Evolutionary conservation across 2,113 vertebrate genomes (phyloP).

Genomic region (Camelus bactrianus): DNA sequence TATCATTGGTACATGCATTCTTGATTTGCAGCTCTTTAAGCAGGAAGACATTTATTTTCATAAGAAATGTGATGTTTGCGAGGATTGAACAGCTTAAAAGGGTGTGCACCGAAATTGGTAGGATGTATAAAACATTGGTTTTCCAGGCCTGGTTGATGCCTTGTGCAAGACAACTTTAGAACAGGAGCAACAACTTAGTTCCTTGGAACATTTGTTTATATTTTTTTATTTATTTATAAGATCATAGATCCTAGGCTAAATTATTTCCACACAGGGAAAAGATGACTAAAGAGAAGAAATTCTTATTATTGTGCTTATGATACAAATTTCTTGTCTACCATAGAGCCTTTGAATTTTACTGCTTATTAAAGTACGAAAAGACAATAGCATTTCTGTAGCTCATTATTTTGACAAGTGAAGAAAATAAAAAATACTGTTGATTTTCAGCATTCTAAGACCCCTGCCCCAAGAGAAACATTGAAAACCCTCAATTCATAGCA

Average conservation of each 20-base stretch:
- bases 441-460: neutral
- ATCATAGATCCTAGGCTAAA: neutral
- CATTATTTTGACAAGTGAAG: slow-evolving; percentile 61
- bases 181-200: neutral
- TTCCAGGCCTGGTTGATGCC: neutral
- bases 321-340: neutral
- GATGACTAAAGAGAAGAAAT: neutral
- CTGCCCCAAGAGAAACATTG: slow-evolving; percentile 7
- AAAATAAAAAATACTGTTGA: slow-evolving; percentile 31
- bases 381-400: slow-evolving; percentile 6
- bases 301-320: neutral
- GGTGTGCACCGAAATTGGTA: neutral
- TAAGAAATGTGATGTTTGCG: slow-evolving; percentile 54
- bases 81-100: slow-evolving; percentile 64
- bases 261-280: neutral
- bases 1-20: neutral
- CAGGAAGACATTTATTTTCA: slow-evolving; percentile 74
- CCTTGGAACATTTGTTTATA: neutral
- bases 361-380: slow-evolving; percentile 61
- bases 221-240: slow-evolving; percentile 10
- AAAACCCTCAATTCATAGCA: neutral
- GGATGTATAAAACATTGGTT: neutral
- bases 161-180: neutral
- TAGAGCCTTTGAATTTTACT: slow-evolving; percentile 56
- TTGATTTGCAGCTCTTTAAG: slow-evolving; percentile 14